Base-by-base conservation (phyloP, 2,797 vertebrate genomes). In the Sebastes minor region DNA sequence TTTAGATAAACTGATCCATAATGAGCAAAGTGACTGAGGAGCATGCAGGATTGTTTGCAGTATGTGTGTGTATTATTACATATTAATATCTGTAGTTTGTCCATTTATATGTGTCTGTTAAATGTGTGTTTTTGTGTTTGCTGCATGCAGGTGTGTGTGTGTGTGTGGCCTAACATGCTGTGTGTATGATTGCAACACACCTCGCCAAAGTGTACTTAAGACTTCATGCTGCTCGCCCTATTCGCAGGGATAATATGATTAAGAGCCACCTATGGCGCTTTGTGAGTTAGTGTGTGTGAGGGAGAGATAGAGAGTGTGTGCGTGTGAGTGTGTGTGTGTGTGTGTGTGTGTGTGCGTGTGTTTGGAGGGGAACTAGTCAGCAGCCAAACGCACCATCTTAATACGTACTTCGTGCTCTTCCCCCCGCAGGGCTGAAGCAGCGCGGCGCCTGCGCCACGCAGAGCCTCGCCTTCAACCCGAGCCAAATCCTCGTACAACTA, bases 321-420 rank as follows among this genome's bases (percentile, higher is more conserved):
- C 27, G 49, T 35, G 35, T 57, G 81, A 66, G 28, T 76, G 28
- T 74, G 78, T 65, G 67, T 74, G 78, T 66, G 30, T 65, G 63
- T 62, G 63, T 32, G 49, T 35, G 46, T 62, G 81, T 62, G 28
- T 76, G 63, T 69, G 78, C 62, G 67, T 76, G 78, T 66, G 32
- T 65, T 14, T 53, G 22, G 1, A 63, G 42, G 42, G 71, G 74
- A 79, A 30, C 85, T 95, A 93, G 91, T 93, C 85, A 78, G 53
- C 71, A 81, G 94, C 93, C 94, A 95, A 92, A 82, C 84, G 71
- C 72, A 72, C 81, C 88, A 92, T 93, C 75, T 89, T 81, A 75
- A 87, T 87, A 71, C 74, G 35, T 16, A 28, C 76, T 35, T 74
- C 66, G 56, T 76, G 68, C 78, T 74, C 27, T 9, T 49, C 61